phyloP scores from a whole-genome alignment of 2,113 vertebrate species.

The Odocoileus hemionus region DNA sequence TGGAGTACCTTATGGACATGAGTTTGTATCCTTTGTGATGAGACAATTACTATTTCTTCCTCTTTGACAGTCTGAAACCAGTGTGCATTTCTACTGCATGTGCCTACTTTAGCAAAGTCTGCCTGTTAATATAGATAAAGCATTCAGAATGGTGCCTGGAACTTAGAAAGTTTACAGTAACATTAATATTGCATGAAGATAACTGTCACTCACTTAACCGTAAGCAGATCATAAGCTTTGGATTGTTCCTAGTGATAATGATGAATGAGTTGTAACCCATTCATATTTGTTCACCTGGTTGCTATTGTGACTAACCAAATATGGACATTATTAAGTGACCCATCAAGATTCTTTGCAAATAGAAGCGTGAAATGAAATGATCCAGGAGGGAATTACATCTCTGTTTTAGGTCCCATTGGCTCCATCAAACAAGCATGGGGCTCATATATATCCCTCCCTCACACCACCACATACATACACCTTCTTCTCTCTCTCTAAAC shows the following conservation, averaged over 20 bases:
- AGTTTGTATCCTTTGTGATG: background rate
- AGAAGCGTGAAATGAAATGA: background rate
- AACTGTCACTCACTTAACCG: background rate
- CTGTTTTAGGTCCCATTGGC: background rate
- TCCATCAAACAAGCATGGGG: background rate
- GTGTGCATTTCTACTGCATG: background rate
- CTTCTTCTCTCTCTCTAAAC: background rate
- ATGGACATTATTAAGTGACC: background rate
- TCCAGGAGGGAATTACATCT: background rate
- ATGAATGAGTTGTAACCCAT: background rate
- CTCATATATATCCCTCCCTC: background rate
- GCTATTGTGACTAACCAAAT: background rate
- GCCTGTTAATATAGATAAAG: background rate
- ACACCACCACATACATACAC: accelerated
- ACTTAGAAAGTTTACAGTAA: background rate
- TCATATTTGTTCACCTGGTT: background rate
- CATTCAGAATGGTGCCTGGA: background rate
- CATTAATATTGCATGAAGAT: background rate
- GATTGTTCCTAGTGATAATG: background rate
- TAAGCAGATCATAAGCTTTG: background rate
- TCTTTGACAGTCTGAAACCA: background rate
- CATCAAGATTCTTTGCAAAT: background rate
- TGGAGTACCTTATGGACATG: background rate
- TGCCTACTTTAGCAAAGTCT: background rate
- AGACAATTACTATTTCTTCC: background rate